Evolutionary conservation across 2,888 invertebrate genomes (phyloP), one percentile per base, ranked within the genome.

Genomic region (Parnassius mnemosyne): DNA sequence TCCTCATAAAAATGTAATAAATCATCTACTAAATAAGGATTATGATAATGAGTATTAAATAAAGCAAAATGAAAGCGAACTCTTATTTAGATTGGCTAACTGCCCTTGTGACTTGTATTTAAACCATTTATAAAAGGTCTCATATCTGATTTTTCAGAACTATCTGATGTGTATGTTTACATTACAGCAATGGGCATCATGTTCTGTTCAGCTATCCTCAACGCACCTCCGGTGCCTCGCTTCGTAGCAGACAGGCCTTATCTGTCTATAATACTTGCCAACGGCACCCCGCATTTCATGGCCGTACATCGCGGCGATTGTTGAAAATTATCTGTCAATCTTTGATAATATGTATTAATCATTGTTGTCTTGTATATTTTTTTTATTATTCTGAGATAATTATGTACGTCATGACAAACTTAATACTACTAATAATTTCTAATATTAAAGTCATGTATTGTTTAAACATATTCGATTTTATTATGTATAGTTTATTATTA

Each of bases 161-260:
- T 34, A 34, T 34, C 34, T 34, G 34, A 34, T 34, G 34, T 34
- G 34, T 34, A 49, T 12, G 49, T 49, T 49, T 49, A 13, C 10
- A 49, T 85, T 85, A 49, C 86, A 86, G 87, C 77, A 25, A 79
- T 87, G 78, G 75, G 65, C 66, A 60, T 84, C 67, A 63, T 64
- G 61, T 59, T 72, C 64, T 77, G 73, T 66, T 78, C 74, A 16
- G 81, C 82, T 10, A 75, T 84, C 53, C 47, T 84, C 52, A 67
- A 71, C 66, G 60, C 70, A 56, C 64, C 66, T 1, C 81, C 80
- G 10, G 79, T 79, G 64, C 78, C 66, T 10, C 64, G 62, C 13
- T 87, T 88, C 76, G 68, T 69, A 11, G 88, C 85, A 0, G 81
- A 88, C 67, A 81, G 75, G 12, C 85, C 87, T 0, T 88, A 87